These are phyloP conservation scores for Fistularia commersonii DNA, from an alignment of 2,797 vertebrate species.

Conservation along the genomic window DNA sequence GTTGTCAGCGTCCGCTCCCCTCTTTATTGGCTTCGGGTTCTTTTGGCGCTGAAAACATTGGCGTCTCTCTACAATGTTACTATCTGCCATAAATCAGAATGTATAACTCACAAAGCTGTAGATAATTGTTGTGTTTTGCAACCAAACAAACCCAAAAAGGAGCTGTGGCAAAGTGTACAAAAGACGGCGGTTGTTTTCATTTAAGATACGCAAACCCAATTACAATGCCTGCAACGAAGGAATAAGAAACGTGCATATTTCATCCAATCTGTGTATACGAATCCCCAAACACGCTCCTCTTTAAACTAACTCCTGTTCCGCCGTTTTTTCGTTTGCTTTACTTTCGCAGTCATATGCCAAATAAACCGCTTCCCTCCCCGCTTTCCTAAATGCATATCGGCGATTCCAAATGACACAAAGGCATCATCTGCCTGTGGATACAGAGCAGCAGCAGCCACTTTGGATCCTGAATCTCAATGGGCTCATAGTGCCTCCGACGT, in stretches of 20 bases:
- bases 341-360: conserved; percentile 51
- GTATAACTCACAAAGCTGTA: conserved; percentile 41
- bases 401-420: conserved; percentile 70
- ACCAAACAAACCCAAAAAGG: conserved; percentile 50
- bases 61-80: too few species aligned
- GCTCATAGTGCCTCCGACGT: conserved; percentile 76
- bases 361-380: conserved; percentile 54
- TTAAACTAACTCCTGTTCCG: conserved; percentile 52
- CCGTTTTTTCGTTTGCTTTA: conserved; percentile 53
- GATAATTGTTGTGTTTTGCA: conserved; percentile 45
- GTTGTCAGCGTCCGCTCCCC: too few species aligned
- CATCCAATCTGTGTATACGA: conserved; percentile 50
- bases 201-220: conserved; percentile 64
- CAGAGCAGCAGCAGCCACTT: conserved; percentile 78
- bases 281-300: conserved; percentile 37
- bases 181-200: conserved; percentile 56
- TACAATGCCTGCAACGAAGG: conserved; percentile 54
- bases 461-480: conserved; percentile 80
- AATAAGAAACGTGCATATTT: conserved; percentile 51
- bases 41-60: too few species aligned
- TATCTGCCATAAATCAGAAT: too few species aligned
- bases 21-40: too few species aligned
- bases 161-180: conserved; percentile 48
- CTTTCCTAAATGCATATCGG: conserved; percentile 70
- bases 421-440: conserved; percentile 73